Evolutionary conservation across 2,888 invertebrate species (phyloP).

Genomic region (Drosophila phalerata): DNA sequence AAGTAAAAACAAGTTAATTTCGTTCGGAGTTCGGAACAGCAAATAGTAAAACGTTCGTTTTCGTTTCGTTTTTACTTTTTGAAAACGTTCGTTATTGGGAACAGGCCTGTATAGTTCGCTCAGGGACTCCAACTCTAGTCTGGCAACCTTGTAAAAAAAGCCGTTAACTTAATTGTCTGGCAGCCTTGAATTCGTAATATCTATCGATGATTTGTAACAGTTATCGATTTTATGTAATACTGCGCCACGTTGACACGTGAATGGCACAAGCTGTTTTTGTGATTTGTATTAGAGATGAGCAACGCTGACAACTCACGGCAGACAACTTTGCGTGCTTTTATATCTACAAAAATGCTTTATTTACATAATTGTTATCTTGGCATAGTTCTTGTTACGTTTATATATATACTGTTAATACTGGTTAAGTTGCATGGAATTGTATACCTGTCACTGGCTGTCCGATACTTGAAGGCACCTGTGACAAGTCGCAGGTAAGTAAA

Average conservation of each 20-base stretch:
- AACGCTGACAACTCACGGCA: not conserved
- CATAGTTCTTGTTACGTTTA: not conserved
- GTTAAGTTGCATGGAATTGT: not conserved
- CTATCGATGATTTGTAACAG: constrained; percentile 28
- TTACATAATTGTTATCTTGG: no score
- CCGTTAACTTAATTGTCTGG: no score
- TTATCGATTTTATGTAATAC: constrained; percentile 26
- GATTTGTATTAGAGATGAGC: constrained; percentile 1
- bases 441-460: constrained; percentile 4
- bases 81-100: no score
- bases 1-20: no score
- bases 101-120: no score
- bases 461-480: constrained; percentile 37
- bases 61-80: no score
- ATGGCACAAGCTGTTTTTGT: constrained; percentile 28
- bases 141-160: no score
- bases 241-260: constrained; percentile 28
- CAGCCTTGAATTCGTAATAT: no score
- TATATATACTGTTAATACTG: not conserved
- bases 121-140: no score
- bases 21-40: no score
- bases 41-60: no score
- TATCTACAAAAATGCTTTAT: not conserved
- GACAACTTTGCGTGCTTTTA: no score
- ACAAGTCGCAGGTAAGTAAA: constrained; percentile 37